A percentile compares a stretch with the other conserved stretches of the same genome.
Conservation (phyloP, 35 echinoderm and acorn worm genomes). For the Heliocidaris tuberculata region DNA sequence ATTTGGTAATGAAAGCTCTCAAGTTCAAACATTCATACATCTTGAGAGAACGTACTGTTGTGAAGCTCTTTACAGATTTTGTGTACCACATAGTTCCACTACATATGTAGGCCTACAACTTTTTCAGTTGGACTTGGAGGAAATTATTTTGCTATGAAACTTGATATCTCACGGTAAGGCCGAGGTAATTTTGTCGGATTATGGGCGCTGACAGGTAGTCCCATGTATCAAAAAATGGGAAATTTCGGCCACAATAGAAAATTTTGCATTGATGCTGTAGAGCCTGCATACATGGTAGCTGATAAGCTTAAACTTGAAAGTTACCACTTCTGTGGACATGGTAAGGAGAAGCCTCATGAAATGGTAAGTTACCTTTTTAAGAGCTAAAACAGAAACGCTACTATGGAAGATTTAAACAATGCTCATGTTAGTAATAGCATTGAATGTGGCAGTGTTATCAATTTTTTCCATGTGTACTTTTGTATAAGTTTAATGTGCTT, state of each 20-base stretch:
- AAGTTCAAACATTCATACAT: background rate
- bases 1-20: background rate
- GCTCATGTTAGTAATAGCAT: too few relatives aligned
- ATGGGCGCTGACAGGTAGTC: constrained; percentile 22
- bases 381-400: too few relatives aligned
- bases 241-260: background rate
- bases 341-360: too few relatives aligned
- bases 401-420: too few relatives aligned
- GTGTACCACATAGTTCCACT: background rate
- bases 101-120: background rate
- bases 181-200: constrained; percentile 43
- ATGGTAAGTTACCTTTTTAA: too few relatives aligned
- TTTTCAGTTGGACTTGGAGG: background rate
- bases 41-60: background rate
- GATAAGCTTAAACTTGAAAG: too few relatives aligned
- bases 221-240: background rate
- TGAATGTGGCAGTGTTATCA: too few relatives aligned
- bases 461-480: too few relatives aligned
- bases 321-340: too few relatives aligned
- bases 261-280: background rate
- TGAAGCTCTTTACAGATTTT: background rate
- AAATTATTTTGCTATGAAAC: constrained; percentile 34
- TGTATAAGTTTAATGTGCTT: too few relatives aligned
- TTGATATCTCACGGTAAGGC: constrained; percentile 21
- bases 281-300: background rate